phyloP scores from a whole-genome alignment of 1,140 invertebrate species.

The Aphelinus atriplicis region DNA sequence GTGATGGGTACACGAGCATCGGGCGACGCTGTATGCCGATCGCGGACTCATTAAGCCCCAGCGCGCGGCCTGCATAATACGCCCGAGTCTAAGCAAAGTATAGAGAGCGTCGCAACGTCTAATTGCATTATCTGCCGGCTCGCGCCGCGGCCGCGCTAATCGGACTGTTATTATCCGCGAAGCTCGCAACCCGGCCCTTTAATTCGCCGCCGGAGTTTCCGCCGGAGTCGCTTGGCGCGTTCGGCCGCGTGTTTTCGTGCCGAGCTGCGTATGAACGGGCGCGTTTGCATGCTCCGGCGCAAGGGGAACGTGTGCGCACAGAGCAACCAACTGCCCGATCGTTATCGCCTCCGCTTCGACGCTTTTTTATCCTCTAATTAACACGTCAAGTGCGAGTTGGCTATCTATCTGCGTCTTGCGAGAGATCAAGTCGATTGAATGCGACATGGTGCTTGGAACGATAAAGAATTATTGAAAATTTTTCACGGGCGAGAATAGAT shows the following conservation, averaged over 20 bases:
- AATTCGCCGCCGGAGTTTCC: constrained; percentile 27
- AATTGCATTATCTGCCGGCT: constrained; percentile 27
- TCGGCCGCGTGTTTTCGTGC: not conserved
- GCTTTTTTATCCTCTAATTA: constrained; percentile 28
- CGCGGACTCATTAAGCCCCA: no score
- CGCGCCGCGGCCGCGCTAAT: constrained; percentile 10
- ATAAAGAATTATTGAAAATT: no score
- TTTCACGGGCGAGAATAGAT: no score
- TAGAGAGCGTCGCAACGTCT: not conserved
- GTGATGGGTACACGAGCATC: not conserved
- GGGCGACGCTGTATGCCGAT: not conserved
- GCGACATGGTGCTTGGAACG: no score
- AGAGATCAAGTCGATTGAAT: no score
- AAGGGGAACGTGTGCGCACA: no score
- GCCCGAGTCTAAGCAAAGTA: no score
- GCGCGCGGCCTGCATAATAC: no score
- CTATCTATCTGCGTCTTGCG: constrained; percentile 5
- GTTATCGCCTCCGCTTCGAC: constrained; percentile 8
- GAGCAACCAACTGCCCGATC: not conserved
- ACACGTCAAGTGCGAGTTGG: constrained; percentile 23
- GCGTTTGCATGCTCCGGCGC: no score
- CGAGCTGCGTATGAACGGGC: not conserved
- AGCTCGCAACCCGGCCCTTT: constrained; percentile 21
- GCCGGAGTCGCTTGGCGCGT: not conserved
- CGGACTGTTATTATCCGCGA: constrained; percentile 25